These are phyloP conservation scores for Desmodus rotundus DNA, from an alignment of 2,113 vertebrate genomes.

Conservation along the genomic window DNA sequence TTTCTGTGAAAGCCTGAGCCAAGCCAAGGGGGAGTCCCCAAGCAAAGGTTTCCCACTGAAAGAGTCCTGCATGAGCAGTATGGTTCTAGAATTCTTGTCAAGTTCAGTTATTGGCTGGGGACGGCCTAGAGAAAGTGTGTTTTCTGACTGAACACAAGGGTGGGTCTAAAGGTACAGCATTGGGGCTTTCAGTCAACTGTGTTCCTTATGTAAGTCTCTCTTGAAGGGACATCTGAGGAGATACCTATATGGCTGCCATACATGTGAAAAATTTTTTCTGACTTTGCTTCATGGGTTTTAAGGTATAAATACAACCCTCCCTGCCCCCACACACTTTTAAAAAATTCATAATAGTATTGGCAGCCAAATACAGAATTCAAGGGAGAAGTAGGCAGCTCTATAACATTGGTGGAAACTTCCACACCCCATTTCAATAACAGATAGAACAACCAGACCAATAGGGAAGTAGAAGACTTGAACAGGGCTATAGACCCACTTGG, in stretches of 20 bases:
- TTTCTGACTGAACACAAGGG: not conserved
- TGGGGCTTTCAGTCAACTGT: rapidly evolving
- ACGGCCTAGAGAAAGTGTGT: not conserved
- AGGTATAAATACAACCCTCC: not conserved
- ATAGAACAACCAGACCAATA: not conserved
- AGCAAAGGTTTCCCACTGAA: not conserved
- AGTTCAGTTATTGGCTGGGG: not conserved
- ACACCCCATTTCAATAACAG: not conserved
- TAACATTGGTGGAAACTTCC: not conserved
- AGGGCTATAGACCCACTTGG: not conserved
- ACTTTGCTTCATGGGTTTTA: not conserved
- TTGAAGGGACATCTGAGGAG: not conserved
- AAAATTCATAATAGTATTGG: not conserved
- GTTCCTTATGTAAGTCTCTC: not conserved
- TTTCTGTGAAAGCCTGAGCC: not conserved
- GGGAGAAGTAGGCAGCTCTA: not conserved
- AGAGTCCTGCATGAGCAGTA: not conserved
- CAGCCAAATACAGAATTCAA: not conserved
- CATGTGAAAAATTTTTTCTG: not conserved
- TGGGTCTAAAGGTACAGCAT: not conserved
- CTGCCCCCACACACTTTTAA: too few relatives aligned
- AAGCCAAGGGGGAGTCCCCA: not conserved
- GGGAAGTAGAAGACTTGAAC: not conserved
- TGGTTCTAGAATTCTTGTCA: not conserved
- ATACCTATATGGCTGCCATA: not conserved